phyloP scores from a whole-genome alignment of 1,140 invertebrate genomes.

The Calycopis cecrops region DNA sequence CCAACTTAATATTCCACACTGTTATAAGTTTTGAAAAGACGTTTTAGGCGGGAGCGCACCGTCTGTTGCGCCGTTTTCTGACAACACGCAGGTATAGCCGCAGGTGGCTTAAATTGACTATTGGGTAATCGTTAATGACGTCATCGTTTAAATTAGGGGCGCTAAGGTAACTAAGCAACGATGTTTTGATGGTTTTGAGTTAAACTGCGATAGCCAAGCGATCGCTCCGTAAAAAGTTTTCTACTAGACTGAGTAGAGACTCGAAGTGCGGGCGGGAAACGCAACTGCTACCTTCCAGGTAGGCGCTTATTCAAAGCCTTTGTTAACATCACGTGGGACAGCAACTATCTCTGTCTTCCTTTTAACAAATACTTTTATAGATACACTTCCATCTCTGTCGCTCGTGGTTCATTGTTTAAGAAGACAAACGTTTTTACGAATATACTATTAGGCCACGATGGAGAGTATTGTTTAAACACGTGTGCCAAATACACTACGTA shows the following conservation, averaged over 20 bases:
- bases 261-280: conserved; percentile 42
- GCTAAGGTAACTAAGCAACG: background rate
- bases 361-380: background rate
- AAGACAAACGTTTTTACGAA: background rate
- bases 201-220: conserved; percentile 18
- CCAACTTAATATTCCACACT: background rate
- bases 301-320: conserved; percentile 62
- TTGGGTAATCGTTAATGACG: conserved; percentile 28
- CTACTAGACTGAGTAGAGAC: conserved; percentile 45
- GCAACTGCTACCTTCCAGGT: conserved; percentile 59
- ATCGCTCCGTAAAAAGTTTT: conserved; percentile 40
- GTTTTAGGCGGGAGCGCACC: conserved; percentile 51
- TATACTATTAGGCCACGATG: conserved; percentile 29
- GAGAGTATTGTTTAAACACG: conserved; percentile 35
- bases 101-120: conserved; percentile 45
- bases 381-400: conserved; percentile 29
- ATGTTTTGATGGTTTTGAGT: background rate
- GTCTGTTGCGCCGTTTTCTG: conserved; percentile 23
- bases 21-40: conserved; percentile 16
- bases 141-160: conserved; percentile 31
- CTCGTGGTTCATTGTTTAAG: conserved; percentile 53
- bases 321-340: conserved; percentile 64
- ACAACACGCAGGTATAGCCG: conserved; percentile 30
- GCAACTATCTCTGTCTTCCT: conserved; percentile 36
- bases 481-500: conserved; percentile 26